Evolutionary conservation across 2,113 vertebrate species (phyloP), one percentile per base, ranked within the genome.

Genomic region (Megaleporinus macrocephalus): DNA sequence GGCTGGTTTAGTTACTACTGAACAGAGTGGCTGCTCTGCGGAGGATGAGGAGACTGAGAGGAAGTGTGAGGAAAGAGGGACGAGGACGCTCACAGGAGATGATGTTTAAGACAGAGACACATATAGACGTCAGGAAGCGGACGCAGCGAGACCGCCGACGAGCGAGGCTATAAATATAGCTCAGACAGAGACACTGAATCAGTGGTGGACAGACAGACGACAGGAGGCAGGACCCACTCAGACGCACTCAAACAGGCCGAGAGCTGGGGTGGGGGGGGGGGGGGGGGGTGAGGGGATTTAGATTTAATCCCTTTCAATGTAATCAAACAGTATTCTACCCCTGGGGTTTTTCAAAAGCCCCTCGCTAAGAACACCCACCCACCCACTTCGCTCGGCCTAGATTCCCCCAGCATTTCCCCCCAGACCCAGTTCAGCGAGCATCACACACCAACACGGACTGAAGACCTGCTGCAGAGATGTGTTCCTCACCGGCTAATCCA

Each of bases 301-400:
- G 72, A 47, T 63, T 62, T 76, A 26, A 63, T 29, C 59, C 47
- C 27, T 73, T 62, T 78, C 59, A 78, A 68, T 51, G 76, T 66
- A 83, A 79, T 78, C 68, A 83, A 73, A 83, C 61, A 73, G 49
- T n/a, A 78, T 63, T 66, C 68, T 30, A 51, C 69, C 61, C 74
- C 30, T 61, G 59, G 59, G 82, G 57, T 69, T 53, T 73, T 73
- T 66, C 66, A 71, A 78, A 78, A 69, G 70, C 70, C 47, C 18
- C 70, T 79, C 65, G 36, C 75, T 27, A 74, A 57, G 61, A 72
- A 61, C 61, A 33, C 18, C 49, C 27, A 22, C 51, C 51, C 51
- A n/a, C 47, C 47, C 36, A 36, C 36, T 16, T 14, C 41, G 3
- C 69, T n/a, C 79, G 24, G 24, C 79, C 66, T 47, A 27, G 12